Percentiles rank a stretch among this genome's conserved stretches.
These are phyloP conservation scores for Drosophila littoralis DNA, from an alignment of 1,140 invertebrate species.

Conservation along the genomic window DNA sequence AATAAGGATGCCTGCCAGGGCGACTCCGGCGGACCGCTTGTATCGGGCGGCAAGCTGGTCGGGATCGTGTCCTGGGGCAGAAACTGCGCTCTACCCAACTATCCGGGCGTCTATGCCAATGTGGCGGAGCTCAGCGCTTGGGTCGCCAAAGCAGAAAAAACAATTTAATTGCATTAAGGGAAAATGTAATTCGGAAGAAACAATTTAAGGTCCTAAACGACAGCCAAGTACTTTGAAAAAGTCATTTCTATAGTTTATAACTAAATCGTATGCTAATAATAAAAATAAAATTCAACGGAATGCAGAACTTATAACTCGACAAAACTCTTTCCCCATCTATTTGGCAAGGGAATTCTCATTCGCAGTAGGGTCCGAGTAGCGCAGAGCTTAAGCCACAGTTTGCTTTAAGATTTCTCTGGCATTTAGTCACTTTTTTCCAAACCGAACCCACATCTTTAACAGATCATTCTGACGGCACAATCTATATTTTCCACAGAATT, in stretches of 20 bases:
- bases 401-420: too few species aligned
- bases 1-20: constrained; percentile 74
- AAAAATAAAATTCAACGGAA: neutral
- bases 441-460: too few species aligned
- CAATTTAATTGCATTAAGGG: neutral
- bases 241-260: neutral
- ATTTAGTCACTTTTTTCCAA: too few species aligned
- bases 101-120: constrained; percentile 57
- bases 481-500: too few species aligned
- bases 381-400: too few species aligned
- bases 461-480: too few species aligned
- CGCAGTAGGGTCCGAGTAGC: too few species aligned
- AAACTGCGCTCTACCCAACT: constrained; percentile 47
- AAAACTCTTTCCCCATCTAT: too few species aligned
- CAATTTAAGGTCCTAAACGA: too few species aligned
- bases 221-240: neutral
- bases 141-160: constrained; percentile 14
- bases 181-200: too few species aligned
- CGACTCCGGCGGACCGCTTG: constrained; percentile 75
- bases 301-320: neutral
- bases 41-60: constrained; percentile 57
- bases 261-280: neutral
- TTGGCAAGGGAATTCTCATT: too few species aligned
- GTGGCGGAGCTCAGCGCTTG: constrained; percentile 51
- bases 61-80: constrained; percentile 67